Percentiles rank a stretch among this genome's conserved stretches.
Conservation (phyloP, 2,113 vertebrate genomes). For the Chamaea fasciata region DNA sequence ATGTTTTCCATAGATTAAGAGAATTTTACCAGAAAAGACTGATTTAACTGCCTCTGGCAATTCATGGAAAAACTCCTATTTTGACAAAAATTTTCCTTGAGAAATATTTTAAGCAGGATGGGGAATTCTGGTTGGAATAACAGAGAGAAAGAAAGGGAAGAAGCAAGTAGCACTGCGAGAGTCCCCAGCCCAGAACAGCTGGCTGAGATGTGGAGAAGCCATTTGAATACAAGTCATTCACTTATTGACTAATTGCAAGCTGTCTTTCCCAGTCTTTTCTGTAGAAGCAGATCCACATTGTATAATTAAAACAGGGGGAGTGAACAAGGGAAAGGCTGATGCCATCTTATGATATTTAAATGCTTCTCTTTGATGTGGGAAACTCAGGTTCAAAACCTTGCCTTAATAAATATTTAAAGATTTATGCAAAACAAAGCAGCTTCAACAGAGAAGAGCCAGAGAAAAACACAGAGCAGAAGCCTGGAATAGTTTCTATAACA, state of each 20-base stretch:
- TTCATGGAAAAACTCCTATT: neutral
- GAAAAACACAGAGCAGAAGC: neutral
- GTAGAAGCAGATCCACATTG: neutral
- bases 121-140: neutral
- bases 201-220: neutral
- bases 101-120: neutral
- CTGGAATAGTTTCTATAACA: neutral
- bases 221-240: neutral
- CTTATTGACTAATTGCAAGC: neutral
- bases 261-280: neutral
- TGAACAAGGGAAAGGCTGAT: neutral
- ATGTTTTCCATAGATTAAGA: neutral
- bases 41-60: neutral
- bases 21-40: neutral
- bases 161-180: neutral
- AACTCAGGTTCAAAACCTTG: constrained; percentile 10
- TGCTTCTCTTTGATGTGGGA: neutral
- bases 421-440: neutral
- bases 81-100: neutral
- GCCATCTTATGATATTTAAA: neutral
- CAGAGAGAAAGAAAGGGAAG: neutral
- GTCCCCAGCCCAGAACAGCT: neutral
- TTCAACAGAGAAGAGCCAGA: neutral
- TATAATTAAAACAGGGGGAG: neutral
- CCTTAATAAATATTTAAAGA: constrained; percentile 28